Conservation (phyloP, 2,888 invertebrate species). For the Drosophila flavopinicola region DNA sequence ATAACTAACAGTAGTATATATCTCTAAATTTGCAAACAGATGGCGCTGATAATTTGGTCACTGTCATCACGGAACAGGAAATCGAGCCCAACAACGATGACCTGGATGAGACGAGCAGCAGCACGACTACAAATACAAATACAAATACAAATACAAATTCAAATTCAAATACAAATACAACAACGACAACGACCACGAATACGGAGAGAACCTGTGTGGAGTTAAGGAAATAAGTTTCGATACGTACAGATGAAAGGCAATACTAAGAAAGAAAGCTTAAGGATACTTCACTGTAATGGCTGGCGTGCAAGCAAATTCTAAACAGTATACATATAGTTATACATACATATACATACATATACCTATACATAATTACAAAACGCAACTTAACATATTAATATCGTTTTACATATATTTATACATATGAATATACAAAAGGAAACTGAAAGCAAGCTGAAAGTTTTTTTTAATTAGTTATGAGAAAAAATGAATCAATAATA, state of each 20-base stretch:
- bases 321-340: conserved; percentile 63
- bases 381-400: conserved; percentile 52
- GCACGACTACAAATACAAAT: conserved; percentile 63
- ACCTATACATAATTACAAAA: conserved; percentile 47
- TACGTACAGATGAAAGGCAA: conserved; percentile 41
- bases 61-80: conserved; percentile 94
- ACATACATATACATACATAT: conserved; percentile 47
- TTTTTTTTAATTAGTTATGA: conserved; percentile 70
- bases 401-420: conserved; percentile 61
- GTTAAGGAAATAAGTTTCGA: conserved; percentile 45
- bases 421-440: conserved; percentile 38
- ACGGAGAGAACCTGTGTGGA: conserved; percentile 72
- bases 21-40: conserved; percentile 79
- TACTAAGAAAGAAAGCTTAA: conserved; percentile 50
- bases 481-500: conserved; percentile 56
- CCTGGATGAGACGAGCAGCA: conserved; percentile 64
- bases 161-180: conserved; percentile 65
- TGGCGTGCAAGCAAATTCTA: conserved; percentile 48
- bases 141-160: conserved; percentile 62
- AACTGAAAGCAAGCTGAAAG: conserved; percentile 37
- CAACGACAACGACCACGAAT: conserved; percentile 63
- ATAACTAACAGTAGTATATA: neutral
- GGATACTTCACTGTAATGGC: conserved; percentile 28
- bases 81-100: conserved; percentile 79
- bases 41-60: conserved; percentile 94